phyloP scores from a whole-genome alignment of 2,888 invertebrate genomes.

The Lepeophtheirus nordmannii region DNA sequence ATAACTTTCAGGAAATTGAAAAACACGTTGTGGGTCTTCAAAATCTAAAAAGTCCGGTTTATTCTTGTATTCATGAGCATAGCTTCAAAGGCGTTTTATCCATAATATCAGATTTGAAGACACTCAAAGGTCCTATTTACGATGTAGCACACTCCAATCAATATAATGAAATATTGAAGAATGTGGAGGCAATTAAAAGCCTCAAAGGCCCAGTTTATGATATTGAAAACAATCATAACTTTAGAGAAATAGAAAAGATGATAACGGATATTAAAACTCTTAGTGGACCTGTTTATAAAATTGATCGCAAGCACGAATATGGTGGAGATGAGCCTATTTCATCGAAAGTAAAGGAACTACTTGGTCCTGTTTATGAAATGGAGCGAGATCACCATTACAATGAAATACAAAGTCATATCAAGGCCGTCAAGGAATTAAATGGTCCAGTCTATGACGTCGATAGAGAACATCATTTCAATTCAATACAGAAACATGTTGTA shows the following conservation, averaged over 20 bases:
- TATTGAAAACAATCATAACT: slow-evolving; percentile 3
- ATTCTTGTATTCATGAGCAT: slow-evolving; percentile 18
- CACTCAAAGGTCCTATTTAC: slow-evolving; percentile 19
- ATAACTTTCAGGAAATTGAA: slow-evolving; percentile 21
- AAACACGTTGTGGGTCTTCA: slow-evolving; percentile 11
- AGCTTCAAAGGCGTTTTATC: slow-evolving; percentile 15
- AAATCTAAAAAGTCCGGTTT: slow-evolving; percentile 15
- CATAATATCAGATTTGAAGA: slow-evolving; percentile 12
- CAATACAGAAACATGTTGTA: slow-evolving; percentile 14
- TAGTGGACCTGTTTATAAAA: slow-evolving; percentile 15
- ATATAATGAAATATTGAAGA: slow-evolving; percentile 17
- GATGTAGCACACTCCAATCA: slow-evolving; percentile 15
- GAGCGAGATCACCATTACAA: slow-evolving; percentile 21
- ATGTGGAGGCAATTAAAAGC: slow-evolving; percentile 13
- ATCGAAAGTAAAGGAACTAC: slow-evolving; percentile 10
- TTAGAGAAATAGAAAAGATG: slow-evolving; percentile 10
- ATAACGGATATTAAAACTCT: background rate
- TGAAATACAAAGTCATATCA: slow-evolving; percentile 16
- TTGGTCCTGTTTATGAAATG: slow-evolving; percentile 22
- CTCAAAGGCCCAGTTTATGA: slow-evolving; percentile 20
- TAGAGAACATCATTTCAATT: slow-evolving; percentile 22
- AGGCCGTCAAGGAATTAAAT: slow-evolving; percentile 3
- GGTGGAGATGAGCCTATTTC: slow-evolving; percentile 2
- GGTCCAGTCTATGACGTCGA: slow-evolving; percentile 22
- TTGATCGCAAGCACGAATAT: slow-evolving; percentile 18